Evolutionary conservation across 2,797 vertebrate species (phyloP).

Genomic region (Erethizon dorsatum): DNA sequence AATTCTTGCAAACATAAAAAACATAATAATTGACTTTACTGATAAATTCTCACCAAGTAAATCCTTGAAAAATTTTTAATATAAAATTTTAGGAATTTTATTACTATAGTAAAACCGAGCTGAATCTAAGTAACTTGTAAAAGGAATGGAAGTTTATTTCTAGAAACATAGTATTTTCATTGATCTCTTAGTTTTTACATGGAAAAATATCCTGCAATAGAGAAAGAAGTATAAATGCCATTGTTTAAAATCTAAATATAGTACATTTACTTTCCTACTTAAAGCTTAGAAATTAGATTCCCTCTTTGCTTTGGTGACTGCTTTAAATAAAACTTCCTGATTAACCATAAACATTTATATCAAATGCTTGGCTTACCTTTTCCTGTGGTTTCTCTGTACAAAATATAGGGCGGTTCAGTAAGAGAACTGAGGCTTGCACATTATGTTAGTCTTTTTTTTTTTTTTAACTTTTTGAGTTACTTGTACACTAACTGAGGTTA

Average conservation of each 20-base stretch:
- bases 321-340: slow-evolving; percentile 34
- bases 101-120: slow-evolving; percentile 33
- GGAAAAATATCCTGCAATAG: not conserved
- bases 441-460: not conserved
- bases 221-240: slow-evolving; percentile 43
- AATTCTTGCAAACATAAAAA: slow-evolving; percentile 28
- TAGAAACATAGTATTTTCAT: slow-evolving; percentile 19
- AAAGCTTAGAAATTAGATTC: slow-evolving; percentile 64
- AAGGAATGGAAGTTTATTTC: slow-evolving; percentile 38
- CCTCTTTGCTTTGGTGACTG: slow-evolving; percentile 2
- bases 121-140: slow-evolving; percentile 44
- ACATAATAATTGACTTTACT: not conserved
- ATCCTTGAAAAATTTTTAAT: slow-evolving; percentile 26
- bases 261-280: slow-evolving; percentile 36
- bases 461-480: slow-evolving; percentile 59
- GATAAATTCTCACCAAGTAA: slow-evolving; percentile 10
- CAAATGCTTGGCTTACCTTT: slow-evolving; percentile 52
- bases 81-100: slow-evolving; percentile 54
- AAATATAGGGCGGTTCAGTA: slow-evolving; percentile 61
- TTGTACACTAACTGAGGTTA: not conserved
- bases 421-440: not conserved
- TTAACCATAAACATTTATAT: slow-evolving; percentile 49
- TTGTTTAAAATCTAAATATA: slow-evolving; percentile 56
- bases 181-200: slow-evolving; percentile 12
- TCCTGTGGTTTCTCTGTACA: slow-evolving; percentile 44